Percentiles rank a stretch among this genome's conserved stretches.
These are phyloP conservation scores for Drosophila trapezifrons DNA, from an alignment of 1,140 invertebrate species.

Conservation along the genomic window DNA sequence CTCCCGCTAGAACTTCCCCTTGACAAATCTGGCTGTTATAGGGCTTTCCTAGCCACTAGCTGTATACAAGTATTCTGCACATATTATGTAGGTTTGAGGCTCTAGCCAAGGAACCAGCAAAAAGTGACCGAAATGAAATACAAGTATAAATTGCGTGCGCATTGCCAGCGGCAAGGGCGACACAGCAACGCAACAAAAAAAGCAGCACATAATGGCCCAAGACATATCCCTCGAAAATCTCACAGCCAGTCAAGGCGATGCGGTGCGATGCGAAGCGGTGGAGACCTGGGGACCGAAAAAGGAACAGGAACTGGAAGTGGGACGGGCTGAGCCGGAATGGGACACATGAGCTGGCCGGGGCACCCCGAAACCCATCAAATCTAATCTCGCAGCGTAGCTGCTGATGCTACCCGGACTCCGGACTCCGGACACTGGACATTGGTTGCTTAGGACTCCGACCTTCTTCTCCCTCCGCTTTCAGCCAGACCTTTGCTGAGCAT, in stretches of 20 bases:
- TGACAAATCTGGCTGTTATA: background rate
- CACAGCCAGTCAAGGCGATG: conserved; percentile 13
- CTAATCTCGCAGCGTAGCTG: conserved; percentile 78
- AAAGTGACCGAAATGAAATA: conserved; percentile 47
- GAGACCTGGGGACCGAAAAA: conserved; percentile 22
- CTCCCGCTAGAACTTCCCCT: background rate
- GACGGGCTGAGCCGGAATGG: conserved; percentile 35
- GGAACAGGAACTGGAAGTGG: conserved; percentile 21
- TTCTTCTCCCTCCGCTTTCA: conserved; percentile 1
- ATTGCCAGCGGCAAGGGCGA: conserved; percentile 41
- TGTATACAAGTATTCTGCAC: conserved; percentile 1
- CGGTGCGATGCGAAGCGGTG: conserved; percentile 15
- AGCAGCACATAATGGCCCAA: conserved; percentile 50
- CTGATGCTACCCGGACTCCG: conserved; percentile 59
- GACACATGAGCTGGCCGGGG: conserved; percentile 58
- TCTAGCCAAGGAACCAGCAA: conserved; percentile 2
- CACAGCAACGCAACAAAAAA: conserved; percentile 17
- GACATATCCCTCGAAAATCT: conserved; percentile 58
- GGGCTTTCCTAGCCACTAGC: background rate
- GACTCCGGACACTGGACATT: conserved; percentile 42
- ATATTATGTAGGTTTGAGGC: background rate
- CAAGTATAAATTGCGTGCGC: conserved; percentile 53
- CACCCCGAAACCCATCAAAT: conserved; percentile 80
- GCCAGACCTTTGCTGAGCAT: conserved; percentile 23
- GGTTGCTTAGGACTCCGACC: conserved; percentile 66